Evolutionary conservation across 2,113 vertebrate genomes (phyloP).

Genomic region (Tinamus guttatus): DNA sequence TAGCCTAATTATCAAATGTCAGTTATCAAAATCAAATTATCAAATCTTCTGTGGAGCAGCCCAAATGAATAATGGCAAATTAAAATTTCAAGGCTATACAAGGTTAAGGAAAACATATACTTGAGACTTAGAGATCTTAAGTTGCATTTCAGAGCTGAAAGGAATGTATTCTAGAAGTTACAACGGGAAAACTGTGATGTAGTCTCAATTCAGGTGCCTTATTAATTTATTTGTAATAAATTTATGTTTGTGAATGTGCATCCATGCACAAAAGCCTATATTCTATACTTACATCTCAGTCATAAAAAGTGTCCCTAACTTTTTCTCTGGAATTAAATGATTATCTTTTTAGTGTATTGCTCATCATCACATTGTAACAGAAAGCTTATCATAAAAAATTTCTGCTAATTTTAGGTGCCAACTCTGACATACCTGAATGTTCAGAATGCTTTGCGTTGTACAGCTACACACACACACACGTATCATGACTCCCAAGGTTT

Average conservation of each 20-base stretch:
- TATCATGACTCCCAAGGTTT: background rate
- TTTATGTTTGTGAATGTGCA: too few species aligned
- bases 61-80: background rate
- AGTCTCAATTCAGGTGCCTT: background rate
- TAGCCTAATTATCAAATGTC: background rate
- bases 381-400: background rate
- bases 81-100: background rate
- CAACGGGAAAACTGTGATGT: background rate
- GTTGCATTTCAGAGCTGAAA: background rate
- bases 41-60: background rate
- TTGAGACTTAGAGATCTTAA: fast-evolving
- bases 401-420: background rate
- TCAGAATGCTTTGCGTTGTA: background rate
- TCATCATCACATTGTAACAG: background rate
- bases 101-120: background rate
- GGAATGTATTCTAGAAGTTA: background rate
- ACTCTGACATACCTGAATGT: background rate
- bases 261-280: background rate
- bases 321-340: background rate
- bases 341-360: background rate
- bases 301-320: background rate
- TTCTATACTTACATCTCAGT: background rate
- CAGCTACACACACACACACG: background rate
- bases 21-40: background rate
- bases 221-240: background rate